phyloP scores from a whole-genome alignment of 2,113 vertebrate genomes.

The Channa maculata region DNA sequence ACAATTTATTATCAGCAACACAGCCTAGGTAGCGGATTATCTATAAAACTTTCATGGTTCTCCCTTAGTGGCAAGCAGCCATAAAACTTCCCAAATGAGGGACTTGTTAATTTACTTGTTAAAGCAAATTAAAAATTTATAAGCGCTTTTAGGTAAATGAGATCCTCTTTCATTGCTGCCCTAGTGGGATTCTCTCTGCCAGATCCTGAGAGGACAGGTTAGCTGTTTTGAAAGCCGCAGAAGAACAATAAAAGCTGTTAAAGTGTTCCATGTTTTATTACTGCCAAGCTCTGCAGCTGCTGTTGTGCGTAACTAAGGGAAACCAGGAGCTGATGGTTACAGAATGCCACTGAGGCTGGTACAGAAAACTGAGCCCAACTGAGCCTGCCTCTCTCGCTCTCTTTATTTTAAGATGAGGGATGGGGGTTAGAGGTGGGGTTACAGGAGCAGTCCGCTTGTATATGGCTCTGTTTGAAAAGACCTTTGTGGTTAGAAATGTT shows the following conservation, averaged over 20 bases:
- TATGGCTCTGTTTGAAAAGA: slow-evolving; percentile 73
- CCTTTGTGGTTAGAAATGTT: slow-evolving; percentile 76
- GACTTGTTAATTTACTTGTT: slow-evolving; percentile 99
- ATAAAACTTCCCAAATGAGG: slow-evolving; percentile 99
- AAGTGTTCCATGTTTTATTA: slow-evolving; percentile 96
- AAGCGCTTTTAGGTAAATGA: slow-evolving; percentile 99
- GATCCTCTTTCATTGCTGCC: slow-evolving; percentile 97
- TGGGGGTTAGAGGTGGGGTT: slow-evolving; percentile 38
- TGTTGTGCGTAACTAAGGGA: slow-evolving; percentile 90
- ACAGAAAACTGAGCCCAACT: slow-evolving; percentile 65
- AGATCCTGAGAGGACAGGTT: slow-evolving; percentile 93
- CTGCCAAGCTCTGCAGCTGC: slow-evolving; percentile 89
- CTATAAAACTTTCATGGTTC: slow-evolving; percentile 98
- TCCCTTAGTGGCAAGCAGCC: slow-evolving; percentile 95
- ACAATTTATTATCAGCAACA: slow-evolving; percentile 97
- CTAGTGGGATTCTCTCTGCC: slow-evolving; percentile 86
- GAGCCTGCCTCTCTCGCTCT: slow-evolving; percentile 19
- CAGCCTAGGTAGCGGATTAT: slow-evolving; percentile 94
- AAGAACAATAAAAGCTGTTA: slow-evolving; percentile 98
- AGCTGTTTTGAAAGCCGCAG: slow-evolving; percentile 90
- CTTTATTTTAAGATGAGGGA: slow-evolving; percentile 51
- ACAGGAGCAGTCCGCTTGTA: slow-evolving; percentile 41
- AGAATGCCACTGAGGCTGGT: slow-evolving; percentile 80
- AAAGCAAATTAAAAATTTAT: slow-evolving; percentile 99
- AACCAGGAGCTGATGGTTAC: slow-evolving; percentile 84